Evolutionary conservation across 1,140 invertebrate species (phyloP).

Genomic region (Whitmania pigra): DNA sequence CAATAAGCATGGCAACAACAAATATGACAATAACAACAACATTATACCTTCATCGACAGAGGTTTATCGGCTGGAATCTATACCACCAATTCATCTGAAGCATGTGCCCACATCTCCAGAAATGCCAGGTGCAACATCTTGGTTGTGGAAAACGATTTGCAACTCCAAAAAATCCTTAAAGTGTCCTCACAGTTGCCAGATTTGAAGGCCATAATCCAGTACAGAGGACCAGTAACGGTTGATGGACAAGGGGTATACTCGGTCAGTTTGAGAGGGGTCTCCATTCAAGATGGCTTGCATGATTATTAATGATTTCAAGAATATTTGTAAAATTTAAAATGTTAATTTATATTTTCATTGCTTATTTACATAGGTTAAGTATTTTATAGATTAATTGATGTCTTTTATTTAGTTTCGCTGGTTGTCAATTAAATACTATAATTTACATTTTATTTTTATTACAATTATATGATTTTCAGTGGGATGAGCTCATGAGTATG

Average conservation of each 20-base stretch:
- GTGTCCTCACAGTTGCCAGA: constrained; percentile 58
- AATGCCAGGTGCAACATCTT: constrained; percentile 67
- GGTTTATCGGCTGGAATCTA: constrained; percentile 79
- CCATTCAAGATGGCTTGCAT: too few species aligned
- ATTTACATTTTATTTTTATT: too few species aligned
- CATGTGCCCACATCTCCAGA: constrained; percentile 62
- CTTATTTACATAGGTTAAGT: too few species aligned
- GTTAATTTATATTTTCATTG: too few species aligned
- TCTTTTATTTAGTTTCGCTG: too few species aligned
- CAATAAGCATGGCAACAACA: too few species aligned
- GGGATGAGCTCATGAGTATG: constrained; percentile 45
- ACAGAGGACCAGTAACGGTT: constrained; percentile 56
- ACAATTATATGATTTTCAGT: neutral
- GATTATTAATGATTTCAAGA: too few species aligned
- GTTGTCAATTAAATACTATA: too few species aligned
- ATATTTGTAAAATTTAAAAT: too few species aligned
- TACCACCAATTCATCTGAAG: constrained; percentile 76
- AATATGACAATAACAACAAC: too few species aligned
- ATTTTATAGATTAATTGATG: too few species aligned
- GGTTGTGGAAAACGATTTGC: constrained; percentile 72
- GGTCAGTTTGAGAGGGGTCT: constrained; percentile 24
- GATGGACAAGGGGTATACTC: constrained; percentile 31
- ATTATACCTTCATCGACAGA: constrained; percentile 32
- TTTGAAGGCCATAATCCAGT: constrained; percentile 74
- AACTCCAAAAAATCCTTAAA: constrained; percentile 68